A percentile compares a stretch with the other conserved stretches of the same genome.
phyloP scores from a whole-genome alignment of 2,888 invertebrate genomes.

The Schrankia costaestrigalis region DNA sequence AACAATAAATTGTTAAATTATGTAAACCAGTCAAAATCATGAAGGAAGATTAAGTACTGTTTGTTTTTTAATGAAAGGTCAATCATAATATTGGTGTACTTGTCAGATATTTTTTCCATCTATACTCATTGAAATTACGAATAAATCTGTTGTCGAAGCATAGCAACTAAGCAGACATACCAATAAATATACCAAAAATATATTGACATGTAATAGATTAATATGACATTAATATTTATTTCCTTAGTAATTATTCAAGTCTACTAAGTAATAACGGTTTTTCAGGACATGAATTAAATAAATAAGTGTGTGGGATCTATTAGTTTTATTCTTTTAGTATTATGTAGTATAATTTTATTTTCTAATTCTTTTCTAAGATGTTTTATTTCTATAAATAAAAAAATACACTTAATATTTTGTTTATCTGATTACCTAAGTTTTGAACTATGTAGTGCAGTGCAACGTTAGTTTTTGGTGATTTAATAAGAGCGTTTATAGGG shows the following conservation, averaged over 20 bases:
- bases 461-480: too few relatives aligned
- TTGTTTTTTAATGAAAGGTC: too few relatives aligned
- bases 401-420: too few relatives aligned
- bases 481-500: too few relatives aligned
- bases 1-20: slow-evolving; percentile 19
- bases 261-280: slow-evolving; percentile 23
- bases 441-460: too few relatives aligned
- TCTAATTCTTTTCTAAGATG: slow-evolving; percentile 36
- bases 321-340: slow-evolving; percentile 27
- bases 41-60: too few relatives aligned
- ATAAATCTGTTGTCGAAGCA: too few relatives aligned
- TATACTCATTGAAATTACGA: too few relatives aligned
- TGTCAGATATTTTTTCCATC: too few relatives aligned
- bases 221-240: slow-evolving; percentile 53
- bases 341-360: slow-evolving; percentile 20
- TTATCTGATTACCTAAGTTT: too few relatives aligned
- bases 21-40: slow-evolving; percentile 13
- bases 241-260: slow-evolving; percentile 43
- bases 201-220: slow-evolving; percentile 36
- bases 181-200: slow-evolving; percentile 26
- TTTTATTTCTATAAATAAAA: slow-evolving; percentile 34
- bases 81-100: too few relatives aligned
- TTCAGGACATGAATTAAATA: slow-evolving; percentile 35
- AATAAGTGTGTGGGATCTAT: slow-evolving; percentile 22
- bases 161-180: too few relatives aligned